Percentiles rank a stretch among this genome's conserved stretches.
These are phyloP conservation scores for Spatulosminthurus flaviceps DNA, from an alignment of 2,888 invertebrate genomes.

Conservation along the genomic window DNA sequence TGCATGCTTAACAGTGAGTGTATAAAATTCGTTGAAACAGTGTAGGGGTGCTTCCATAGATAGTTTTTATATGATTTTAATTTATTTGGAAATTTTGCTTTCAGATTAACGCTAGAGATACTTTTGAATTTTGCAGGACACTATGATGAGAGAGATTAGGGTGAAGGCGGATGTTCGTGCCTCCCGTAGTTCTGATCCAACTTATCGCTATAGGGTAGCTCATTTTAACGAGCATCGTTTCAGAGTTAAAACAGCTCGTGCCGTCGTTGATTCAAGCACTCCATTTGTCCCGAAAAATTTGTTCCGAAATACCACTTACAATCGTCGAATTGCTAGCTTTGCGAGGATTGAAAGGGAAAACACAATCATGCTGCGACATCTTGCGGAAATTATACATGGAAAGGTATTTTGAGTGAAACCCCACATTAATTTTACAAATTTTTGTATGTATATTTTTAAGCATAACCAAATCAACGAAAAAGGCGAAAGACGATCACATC, in stretches of 20 bases:
- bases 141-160: slow-evolving; percentile 14
- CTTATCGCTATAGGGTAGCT: slow-evolving; percentile 45
- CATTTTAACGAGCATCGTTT: slow-evolving; percentile 52
- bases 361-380: slow-evolving; percentile 56
- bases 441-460: too few species aligned
- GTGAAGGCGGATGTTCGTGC: slow-evolving; percentile 46
- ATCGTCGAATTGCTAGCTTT: slow-evolving; percentile 54
- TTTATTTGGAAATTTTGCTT: background rate
- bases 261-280: slow-evolving; percentile 54
- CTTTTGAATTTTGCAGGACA: slow-evolving; percentile 1
- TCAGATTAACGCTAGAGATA: background rate
- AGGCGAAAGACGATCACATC: too few species aligned
- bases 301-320: slow-evolving; percentile 54
- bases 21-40: too few species aligned
- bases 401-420: slow-evolving; percentile 46
- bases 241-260: slow-evolving; percentile 50
- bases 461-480: too few species aligned
- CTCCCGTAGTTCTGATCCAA: slow-evolving; percentile 48
- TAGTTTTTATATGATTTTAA: background rate
- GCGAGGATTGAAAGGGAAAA: slow-evolving; percentile 61
- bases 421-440: too few species aligned
- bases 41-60: background rate
- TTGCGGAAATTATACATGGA: slow-evolving; percentile 58
- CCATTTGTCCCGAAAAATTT: slow-evolving; percentile 50
- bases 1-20: slow-evolving; percentile 8